Evolutionary conservation across 2,113 vertebrate species (phyloP), one percentile per base, ranked within the genome.

Genomic region (Crocuta crocuta): DNA sequence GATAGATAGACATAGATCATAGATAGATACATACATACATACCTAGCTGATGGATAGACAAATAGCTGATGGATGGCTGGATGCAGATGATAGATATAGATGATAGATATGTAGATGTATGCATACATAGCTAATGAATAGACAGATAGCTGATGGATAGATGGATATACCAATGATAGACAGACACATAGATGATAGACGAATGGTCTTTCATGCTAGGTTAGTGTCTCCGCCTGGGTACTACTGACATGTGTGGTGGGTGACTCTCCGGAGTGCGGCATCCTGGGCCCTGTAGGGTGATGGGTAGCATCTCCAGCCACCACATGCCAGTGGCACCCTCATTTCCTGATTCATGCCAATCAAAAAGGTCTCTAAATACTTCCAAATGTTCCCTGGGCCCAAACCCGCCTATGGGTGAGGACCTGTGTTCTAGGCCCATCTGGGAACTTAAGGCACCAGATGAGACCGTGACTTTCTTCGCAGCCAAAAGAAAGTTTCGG

Each of bases 201-300:
- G 7, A 19, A 23, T 7, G 43, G 3, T 28, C 3, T 11, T 43
- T 33, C 17, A 0, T 1, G 50, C 48, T 12, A 19, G 68, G 1
- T 11, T 5, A 45, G 11, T 3, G 2, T 58, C 19, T 58, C 48
- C 70, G 50, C 50, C 12, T 24, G 12, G 10, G 16, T 4, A 2
- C 55, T 35, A 2, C 65, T 3, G 50, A 12, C 5, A 7, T 1
- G 7, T 4, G 3, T 9, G 21, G 0, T 26, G 55, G 31, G 8
- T 0, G 13, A 12, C 78, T 3, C n/a, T 55, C 48, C n/a, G 8
- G 0, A 0, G 2, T 11, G n/a, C 48, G 50, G 19, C 5, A 0
- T 17, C 11, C 50, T 61, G 84, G 17, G 19, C 53, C 26, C 13
- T 0, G 21, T 7, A 13, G 43, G 45, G 13, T 12, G 45, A 2